Conservation (phyloP, 2,797 vertebrate genomes). For the Lepus townsendii region DNA sequence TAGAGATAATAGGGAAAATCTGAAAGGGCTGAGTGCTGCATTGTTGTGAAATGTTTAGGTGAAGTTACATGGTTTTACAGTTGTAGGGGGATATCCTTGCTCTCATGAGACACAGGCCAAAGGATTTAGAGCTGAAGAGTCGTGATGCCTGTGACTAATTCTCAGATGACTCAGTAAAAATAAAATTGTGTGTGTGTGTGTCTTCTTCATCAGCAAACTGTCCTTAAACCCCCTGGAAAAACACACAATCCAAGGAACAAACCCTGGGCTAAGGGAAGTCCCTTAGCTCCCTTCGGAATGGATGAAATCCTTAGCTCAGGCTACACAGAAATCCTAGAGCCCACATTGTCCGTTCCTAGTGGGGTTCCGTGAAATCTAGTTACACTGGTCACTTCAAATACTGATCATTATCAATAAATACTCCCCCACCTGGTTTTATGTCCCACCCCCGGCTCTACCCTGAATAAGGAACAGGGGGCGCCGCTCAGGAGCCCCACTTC, state of each 20-base stretch:
- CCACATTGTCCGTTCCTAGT: not conserved
- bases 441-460: not conserved
- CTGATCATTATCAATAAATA: not conserved
- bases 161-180: slow-evolving; percentile 16
- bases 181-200: not conserved
- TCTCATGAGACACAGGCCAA: not conserved
- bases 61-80: not conserved
- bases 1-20: not conserved
- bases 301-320: not conserved
- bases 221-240: not conserved
- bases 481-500: not conserved
- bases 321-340: not conserved
- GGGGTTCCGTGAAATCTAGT: not conserved
- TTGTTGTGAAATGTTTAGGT: not conserved
- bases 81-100: not conserved
- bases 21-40: not conserved
- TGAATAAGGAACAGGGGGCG: not conserved
- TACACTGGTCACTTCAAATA: not conserved
- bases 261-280: not conserved
- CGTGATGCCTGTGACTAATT: not conserved
- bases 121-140: not conserved
- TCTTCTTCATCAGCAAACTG: not conserved
- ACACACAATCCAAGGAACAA: not conserved
- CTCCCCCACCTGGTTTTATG: not conserved
- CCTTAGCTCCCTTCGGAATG: not conserved